These are phyloP conservation scores for Heteractis magnifica DNA, from an alignment of 92 coral and sea anemone genomes.

Conservation along the genomic window DNA sequence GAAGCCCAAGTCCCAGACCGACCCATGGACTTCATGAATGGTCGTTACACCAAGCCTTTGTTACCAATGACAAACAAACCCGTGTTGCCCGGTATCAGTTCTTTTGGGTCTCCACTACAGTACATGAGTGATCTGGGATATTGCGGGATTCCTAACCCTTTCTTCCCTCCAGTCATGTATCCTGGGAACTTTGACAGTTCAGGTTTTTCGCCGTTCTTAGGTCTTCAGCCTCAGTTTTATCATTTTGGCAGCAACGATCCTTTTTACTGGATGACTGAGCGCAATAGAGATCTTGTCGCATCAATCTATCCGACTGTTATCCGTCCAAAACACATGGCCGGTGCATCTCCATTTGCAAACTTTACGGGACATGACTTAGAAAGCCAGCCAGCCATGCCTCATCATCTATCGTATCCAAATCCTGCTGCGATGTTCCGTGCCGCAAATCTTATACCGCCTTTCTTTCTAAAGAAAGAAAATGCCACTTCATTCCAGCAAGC, in stretches of 20 bases:
- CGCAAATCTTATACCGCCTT: conserved; percentile 47
- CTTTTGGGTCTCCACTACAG: conserved; percentile 5
- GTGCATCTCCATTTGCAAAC: not conserved
- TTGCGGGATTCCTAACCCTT: conserved; percentile 14
- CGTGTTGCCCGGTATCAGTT: conserved; percentile 1
- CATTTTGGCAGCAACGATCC: conserved; percentile 7
- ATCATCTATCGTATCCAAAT: conserved; percentile 50
- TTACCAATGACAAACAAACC: not conserved
- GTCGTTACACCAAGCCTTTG: not conserved
- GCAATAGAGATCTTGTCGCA: conserved; percentile 7
- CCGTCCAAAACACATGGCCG: conserved; percentile 24
- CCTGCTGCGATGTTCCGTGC: conserved; percentile 58
- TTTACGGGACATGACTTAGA: not conserved
- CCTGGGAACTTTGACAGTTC: conserved; percentile 14
- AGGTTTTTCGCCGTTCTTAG: not conserved
- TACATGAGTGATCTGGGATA: conserved; percentile 13
- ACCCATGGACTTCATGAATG: not conserved
- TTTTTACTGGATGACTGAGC: conserved; percentile 21
- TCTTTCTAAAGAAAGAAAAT: not conserved
- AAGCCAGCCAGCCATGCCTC: not conserved
- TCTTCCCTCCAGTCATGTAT: conserved; percentile 20
- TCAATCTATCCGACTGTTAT: conserved; percentile 34
- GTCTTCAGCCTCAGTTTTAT: not conserved
- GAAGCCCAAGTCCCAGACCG: conserved; percentile 27
- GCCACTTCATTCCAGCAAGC: not conserved